These are phyloP conservation scores for Exephanes ischioxanthus DNA, from an alignment of 2,888 invertebrate species.

Conservation along the genomic window DNA sequence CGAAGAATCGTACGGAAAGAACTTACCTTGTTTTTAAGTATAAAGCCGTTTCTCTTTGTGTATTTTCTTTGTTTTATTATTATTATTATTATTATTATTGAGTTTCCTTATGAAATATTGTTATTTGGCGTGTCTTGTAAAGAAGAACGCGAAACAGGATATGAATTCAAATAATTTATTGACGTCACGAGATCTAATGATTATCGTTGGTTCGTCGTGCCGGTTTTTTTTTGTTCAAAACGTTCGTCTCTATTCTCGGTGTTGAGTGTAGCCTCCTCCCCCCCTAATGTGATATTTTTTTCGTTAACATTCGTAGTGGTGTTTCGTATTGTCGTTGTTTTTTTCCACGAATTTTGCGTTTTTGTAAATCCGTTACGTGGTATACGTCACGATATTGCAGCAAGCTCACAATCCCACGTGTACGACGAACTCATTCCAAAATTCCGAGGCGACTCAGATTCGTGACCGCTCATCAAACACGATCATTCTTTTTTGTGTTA, in stretches of 20 bases:
- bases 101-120: conserved; percentile 75
- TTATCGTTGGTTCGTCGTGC: conserved; percentile 45
- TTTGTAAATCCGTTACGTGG: conserved; percentile 39
- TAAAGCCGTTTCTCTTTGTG: conserved; percentile 66
- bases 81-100: conserved; percentile 70
- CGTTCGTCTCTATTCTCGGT: conserved; percentile 63
- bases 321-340: conserved; percentile 53
- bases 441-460: conserved; percentile 57
- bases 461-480: conserved; percentile 57
- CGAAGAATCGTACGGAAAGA: conserved; percentile 65
- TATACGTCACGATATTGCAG: not conserved
- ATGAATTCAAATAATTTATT: conserved; percentile 71
- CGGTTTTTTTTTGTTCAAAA: conserved; percentile 55
- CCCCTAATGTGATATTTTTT: conserved; percentile 65
- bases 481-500: conserved; percentile 68
- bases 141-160: conserved; percentile 55
- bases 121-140: conserved; percentile 75
- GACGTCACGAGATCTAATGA: conserved; percentile 66
- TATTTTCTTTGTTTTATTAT: conserved; percentile 57
- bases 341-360: conserved; percentile 53
- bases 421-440: conserved; percentile 60
- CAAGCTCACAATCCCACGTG: not conserved
- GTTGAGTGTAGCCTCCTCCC: conserved; percentile 3
- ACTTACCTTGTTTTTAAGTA: conserved; percentile 68
- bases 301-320: conserved; percentile 61